Evolutionary conservation across 2,113 vertebrate genomes (phyloP).

Genomic region (Chloropsis hardwickii): DNA sequence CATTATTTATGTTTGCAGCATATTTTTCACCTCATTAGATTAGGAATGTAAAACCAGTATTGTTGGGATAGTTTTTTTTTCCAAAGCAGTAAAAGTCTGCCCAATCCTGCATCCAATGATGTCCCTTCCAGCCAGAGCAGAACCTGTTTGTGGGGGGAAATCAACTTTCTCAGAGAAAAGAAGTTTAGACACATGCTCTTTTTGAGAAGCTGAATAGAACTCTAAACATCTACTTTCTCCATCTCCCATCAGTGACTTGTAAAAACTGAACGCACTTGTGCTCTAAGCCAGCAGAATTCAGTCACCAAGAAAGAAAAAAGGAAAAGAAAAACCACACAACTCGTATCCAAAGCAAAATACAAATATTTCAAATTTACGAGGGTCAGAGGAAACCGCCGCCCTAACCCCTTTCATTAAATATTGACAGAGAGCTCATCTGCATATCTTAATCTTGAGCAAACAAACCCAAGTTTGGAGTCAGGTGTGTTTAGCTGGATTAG

Average conservation of each 20-base stretch:
- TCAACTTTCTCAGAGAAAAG: not conserved
- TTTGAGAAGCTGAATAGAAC: not conserved
- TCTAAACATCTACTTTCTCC: not conserved
- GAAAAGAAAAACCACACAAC: not conserved
- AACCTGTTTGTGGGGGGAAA: not conserved
- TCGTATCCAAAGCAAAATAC: not conserved
- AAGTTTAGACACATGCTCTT: not conserved
- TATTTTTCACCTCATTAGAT: no score
- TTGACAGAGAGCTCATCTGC: slow-evolving; percentile 35
- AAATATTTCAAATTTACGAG: not conserved
- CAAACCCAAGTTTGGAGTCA: not conserved
- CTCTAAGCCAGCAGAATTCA: slow-evolving; percentile 5
- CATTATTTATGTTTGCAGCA: not conserved
- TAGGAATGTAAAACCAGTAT: no score
- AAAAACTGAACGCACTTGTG: not conserved
- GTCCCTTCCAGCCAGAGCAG: not conserved
- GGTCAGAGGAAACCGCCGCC: slow-evolving; percentile 22
- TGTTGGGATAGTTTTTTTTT: no score
- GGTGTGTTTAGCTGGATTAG: not conserved
- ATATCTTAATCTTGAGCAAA: not conserved
- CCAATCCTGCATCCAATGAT: not conserved
- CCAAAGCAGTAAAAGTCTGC: not conserved
- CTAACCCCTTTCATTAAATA: slow-evolving; percentile 48
- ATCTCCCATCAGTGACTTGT: not conserved
- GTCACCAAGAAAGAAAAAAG: not conserved